phyloP scores from a whole-genome alignment of 2,888 invertebrate genomes.

The Drosophila percnosoma region DNA sequence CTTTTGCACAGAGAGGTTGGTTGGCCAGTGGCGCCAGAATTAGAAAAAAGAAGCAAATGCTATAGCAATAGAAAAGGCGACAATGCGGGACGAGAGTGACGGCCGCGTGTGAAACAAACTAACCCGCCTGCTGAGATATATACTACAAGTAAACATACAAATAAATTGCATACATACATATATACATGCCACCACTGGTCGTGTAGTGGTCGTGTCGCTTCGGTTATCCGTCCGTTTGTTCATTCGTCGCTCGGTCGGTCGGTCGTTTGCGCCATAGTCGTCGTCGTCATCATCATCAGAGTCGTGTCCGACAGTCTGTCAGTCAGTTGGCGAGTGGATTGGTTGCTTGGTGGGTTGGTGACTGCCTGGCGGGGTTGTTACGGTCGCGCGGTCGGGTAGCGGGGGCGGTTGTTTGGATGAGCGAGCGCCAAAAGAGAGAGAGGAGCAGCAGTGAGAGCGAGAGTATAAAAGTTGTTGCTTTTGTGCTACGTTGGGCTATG shows the following conservation, averaged over 20 bases:
- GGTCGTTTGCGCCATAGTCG: constrained; percentile 35
- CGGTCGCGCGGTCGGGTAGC: constrained; percentile 27
- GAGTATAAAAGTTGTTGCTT: constrained; percentile 54
- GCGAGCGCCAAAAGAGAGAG: constrained; percentile 53
- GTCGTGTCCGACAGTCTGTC: constrained; percentile 47
- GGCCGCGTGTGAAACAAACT: constrained; percentile 61
- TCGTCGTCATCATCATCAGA: constrained; percentile 26
- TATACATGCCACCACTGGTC: constrained; percentile 59
- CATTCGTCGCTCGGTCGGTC: constrained; percentile 37
- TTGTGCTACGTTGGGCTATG: constrained; percentile 55
- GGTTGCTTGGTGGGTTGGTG: constrained; percentile 40
- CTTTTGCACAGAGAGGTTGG: constrained; percentile 82
- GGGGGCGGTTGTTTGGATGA: constrained; percentile 50
- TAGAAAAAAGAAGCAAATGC: constrained; percentile 39
- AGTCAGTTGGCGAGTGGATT: constrained; percentile 57
- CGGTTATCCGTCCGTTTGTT: constrained; percentile 39
- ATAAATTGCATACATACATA: constrained; percentile 52
- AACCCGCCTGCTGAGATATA: constrained; percentile 61
- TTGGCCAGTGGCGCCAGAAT: constrained; percentile 48
- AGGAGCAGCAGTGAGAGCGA: constrained; percentile 29
- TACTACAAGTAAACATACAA: constrained; percentile 69
- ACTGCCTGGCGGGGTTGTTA: constrained; percentile 22
- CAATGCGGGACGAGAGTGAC: constrained; percentile 59
- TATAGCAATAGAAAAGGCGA: constrained; percentile 49
- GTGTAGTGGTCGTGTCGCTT: constrained; percentile 46